These are phyloP conservation scores for Notothenia coriiceps DNA, from an alignment of 2,113 vertebrate genomes.

Conservation along the genomic window DNA sequence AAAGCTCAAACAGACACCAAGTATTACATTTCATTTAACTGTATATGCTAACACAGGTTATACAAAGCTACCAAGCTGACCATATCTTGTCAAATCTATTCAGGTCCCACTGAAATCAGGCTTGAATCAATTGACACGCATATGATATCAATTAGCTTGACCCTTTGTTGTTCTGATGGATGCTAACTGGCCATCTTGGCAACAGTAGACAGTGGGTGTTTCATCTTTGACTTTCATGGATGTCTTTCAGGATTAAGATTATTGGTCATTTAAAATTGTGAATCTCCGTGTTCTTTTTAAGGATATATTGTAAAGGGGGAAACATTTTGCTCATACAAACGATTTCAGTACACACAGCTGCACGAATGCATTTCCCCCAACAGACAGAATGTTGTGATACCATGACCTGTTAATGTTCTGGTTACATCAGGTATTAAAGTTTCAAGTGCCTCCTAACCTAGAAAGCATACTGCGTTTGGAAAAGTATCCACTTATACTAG, in stretches of 20 bases:
- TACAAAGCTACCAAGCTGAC: background rate
- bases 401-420: background rate
- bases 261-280: background rate
- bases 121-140: constrained; percentile 27
- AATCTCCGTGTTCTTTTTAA: background rate
- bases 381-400: background rate
- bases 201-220: constrained; percentile 5
- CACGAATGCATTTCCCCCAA: background rate
- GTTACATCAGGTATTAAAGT: background rate
- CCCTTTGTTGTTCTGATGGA: constrained; percentile 41
- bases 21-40: background rate
- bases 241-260: constrained; percentile 7
- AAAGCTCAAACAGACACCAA: background rate
- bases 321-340: background rate
- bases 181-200: constrained; percentile 15
- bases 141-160: constrained; percentile 27
- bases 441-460: background rate
- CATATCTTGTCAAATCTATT: constrained; percentile 12
- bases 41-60: background rate
- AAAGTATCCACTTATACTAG: background rate
- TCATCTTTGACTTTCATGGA: background rate
- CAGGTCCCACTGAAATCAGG: constrained; percentile 17
- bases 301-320: background rate
- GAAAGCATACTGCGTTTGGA: background rate
- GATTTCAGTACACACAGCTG: background rate